Base-by-base conservation (phyloP, 2,113 vertebrate genomes). In the Hoplias malabaricus region DNA sequence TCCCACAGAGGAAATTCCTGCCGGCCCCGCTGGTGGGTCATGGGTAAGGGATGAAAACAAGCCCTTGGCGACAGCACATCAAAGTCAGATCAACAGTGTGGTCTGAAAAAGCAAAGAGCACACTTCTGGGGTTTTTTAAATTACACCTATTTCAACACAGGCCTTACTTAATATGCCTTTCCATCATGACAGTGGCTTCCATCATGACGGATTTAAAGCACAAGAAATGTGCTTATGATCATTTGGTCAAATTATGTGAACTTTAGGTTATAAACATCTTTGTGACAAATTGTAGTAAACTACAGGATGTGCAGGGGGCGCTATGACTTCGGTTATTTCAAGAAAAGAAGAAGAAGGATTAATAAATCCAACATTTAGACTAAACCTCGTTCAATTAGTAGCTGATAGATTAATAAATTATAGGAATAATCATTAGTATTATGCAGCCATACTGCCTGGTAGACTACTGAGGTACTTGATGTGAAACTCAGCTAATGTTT, bases 1-100 rank as follows among this genome's bases (percentile, higher is more conserved):
- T 84, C 85, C 61, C 63, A 50, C 62, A 79, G 81, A 89, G 86
- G 87, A 89, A 84, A 89, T 89, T 90, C 81, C 75, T 61, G 75
- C 38, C 29, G 46, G 57, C 29, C 75, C 31, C 75, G 33, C 66
- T 25, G 66, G 66, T 53, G 40, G 57, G 16, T 61, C 57, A 61
- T 13, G 56, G 56, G 56, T 31, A 14, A 25, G 16, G 56, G 27
- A 1, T 0, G 2, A 59, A 59, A 59, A 59, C 56, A 59, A 27
- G 56, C 54, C 23, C 12, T n/a, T 21, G 53, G 53, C 53, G 53
- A 25, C 53, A 23, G 53, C 21, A 8, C 79, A 86, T 84, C 86
- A 71, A 84, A 88, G 85, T 73, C 69, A 90, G 88, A 81, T 77
- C 66, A 84, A 79, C 66, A 84, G 78, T 84, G 86, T 86, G 79